These are phyloP conservation scores for Nilaparvata lugens DNA, from an alignment of 1,140 invertebrate species.

Conservation along the genomic window DNA sequence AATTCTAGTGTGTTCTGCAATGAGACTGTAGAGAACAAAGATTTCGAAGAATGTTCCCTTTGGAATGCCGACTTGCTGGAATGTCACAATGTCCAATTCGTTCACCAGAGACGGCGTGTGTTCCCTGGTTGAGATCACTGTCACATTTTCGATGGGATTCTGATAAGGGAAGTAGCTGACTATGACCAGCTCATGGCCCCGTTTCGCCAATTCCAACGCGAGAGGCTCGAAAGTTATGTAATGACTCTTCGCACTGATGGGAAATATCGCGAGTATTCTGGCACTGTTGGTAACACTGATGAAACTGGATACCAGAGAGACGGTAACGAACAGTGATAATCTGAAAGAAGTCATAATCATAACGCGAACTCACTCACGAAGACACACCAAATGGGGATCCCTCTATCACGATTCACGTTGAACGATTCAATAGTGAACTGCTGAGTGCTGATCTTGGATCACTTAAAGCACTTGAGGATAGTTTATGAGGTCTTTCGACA, in stretches of 20 bases:
- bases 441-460: too few relatives aligned
- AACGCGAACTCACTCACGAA: too few relatives aligned
- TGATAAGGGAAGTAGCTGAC: slow-evolving; percentile 29
- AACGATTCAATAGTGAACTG: too few relatives aligned
- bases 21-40: background rate
- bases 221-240: slow-evolving; percentile 30
- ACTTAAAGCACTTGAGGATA: too few relatives aligned
- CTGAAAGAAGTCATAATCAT: too few relatives aligned
- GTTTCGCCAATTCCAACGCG: slow-evolving; percentile 26
- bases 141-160: slow-evolving; percentile 21
- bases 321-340: too few relatives aligned
- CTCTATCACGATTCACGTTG: too few relatives aligned
- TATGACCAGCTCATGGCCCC: slow-evolving; percentile 32
- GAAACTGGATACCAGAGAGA: too few relatives aligned
- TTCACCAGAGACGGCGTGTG: background rate
- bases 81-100: background rate
- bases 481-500: too few relatives aligned
- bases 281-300: background rate
- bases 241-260: slow-evolving; percentile 30
- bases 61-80: background rate
- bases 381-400: too few relatives aligned
- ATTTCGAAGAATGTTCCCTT: background rate
- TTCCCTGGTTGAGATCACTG: background rate
- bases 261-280: slow-evolving; percentile 30
- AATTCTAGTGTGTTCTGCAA: background rate